Evolutionary conservation across 2,888 invertebrate species (phyloP), one percentile per base, ranked within the genome.

Genomic region (Lasioglossum zephyrum): DNA sequence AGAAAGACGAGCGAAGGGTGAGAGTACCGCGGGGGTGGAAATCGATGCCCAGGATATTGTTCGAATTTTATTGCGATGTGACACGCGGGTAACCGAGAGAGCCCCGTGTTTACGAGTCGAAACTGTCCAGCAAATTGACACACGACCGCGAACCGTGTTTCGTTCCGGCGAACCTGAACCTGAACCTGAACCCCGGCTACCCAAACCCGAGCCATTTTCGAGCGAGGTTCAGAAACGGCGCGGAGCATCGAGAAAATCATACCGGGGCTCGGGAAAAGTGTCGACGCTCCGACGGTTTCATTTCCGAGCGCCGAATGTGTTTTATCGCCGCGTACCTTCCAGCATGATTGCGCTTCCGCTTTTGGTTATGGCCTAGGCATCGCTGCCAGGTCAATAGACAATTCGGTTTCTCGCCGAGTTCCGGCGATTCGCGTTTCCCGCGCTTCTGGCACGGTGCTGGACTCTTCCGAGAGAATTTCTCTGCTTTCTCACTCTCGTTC

Each of bases 111-210:
- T 90, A 90, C 90, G 89, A 87, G 87, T 81, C 82, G 63, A 86
- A 90, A 90, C 90, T 87, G 86, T 81, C 84, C 85, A 81, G 86
- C 72, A 87, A 90, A 90, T 90, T 90, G 90, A 90, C 90, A 86
- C 82, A 90, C 89, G 87, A 81, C 83, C 74, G 81, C 82, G 82
- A 77, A 49, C 63, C 44, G 44, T 44, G 78, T 84, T 87, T 83
- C 87, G 87, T 89, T 73, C 82, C 22, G 49, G 8, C 49, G 49
- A 22, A 22, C 49, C 49, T 18, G 49, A 53, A 53, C 49, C 49
- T 22, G 49, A 18, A 49, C 49, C 49, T 18, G 18, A 49, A 53
- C 18, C 22, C 53, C 8, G 8, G 49, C 18, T 8, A 0, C 22
- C 49, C 47, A 4, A 47, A 18, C 47, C 22, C 53, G 53, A 53